These are phyloP conservation scores for Lasiommata megera DNA, from an alignment of 2,888 invertebrate genomes.

Conservation along the genomic window DNA sequence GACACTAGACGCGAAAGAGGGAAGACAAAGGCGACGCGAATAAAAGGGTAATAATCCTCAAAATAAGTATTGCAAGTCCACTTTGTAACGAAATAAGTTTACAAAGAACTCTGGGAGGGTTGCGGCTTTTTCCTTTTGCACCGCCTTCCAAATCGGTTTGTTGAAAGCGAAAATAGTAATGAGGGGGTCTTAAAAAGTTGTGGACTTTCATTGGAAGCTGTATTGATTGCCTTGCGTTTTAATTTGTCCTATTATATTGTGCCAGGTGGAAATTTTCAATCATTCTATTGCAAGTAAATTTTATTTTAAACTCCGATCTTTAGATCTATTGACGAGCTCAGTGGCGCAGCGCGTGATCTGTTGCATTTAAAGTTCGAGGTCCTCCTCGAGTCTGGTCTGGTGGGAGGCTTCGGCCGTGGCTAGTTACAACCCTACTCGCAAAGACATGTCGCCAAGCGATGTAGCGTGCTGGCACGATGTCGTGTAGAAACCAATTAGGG, in stretches of 20 bases:
- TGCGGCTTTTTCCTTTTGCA: slow-evolving; percentile 55
- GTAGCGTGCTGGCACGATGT: too few species aligned
- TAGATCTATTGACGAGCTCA: too few species aligned
- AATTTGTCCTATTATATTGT: neutral
- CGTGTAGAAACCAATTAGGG: too few species aligned
- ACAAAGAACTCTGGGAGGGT: slow-evolving; percentile 56
- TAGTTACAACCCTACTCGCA: too few species aligned
- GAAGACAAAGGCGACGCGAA: slow-evolving; percentile 40
- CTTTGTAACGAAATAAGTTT: slow-evolving; percentile 54
- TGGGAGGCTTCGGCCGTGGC: too few species aligned
- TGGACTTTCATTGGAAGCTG: slow-evolving; percentile 13
- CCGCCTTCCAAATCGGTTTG: slow-evolving; percentile 27
- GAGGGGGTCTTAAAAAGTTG: slow-evolving; percentile 17
- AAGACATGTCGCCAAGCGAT: too few species aligned
- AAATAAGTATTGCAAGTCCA: slow-evolving; percentile 43
- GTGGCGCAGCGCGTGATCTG: too few species aligned
- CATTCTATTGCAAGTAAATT: too few species aligned
- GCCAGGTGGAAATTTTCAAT: too few species aligned
- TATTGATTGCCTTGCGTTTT: slow-evolving; percentile 5
- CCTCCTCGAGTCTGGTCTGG: too few species aligned
- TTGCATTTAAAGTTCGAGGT: too few species aligned
- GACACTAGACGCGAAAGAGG: slow-evolving; percentile 23
- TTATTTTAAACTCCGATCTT: too few species aligned
- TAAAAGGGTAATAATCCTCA: slow-evolving; percentile 53
- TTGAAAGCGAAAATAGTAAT: slow-evolving; percentile 27